Percentiles rank a stretch among this genome's conserved stretches.
phyloP scores from a whole-genome alignment of 2,888 invertebrate species.

The Mayetiola destructor region DNA sequence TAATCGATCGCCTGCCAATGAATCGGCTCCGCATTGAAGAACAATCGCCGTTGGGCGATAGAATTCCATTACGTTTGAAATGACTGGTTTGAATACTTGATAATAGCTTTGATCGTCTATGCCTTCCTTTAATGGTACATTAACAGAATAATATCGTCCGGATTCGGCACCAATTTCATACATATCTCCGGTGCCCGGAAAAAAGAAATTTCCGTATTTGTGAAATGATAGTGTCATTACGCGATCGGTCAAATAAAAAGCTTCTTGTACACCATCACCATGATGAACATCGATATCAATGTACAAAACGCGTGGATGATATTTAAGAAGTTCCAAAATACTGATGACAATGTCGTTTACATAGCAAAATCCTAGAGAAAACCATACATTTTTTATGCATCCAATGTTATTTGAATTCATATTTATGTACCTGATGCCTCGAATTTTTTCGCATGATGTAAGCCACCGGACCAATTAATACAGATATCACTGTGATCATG shows the following conservation, averaged over 20 bases:
- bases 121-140: conserved; percentile 94
- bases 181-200: conserved; percentile 98
- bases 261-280: conserved; percentile 87
- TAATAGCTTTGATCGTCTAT: conserved; percentile 89
- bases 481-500: conserved; percentile 93
- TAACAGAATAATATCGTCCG: conserved; percentile 92
- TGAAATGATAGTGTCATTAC: conserved; percentile 99
- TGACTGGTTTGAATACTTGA: conserved; percentile 86
- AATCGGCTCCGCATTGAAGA: conserved; percentile 95
- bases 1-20: conserved; percentile 81
- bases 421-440: conserved; percentile 65
- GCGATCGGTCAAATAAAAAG: conserved; percentile 90
- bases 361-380: conserved; percentile 78
- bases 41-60: conserved; percentile 95
- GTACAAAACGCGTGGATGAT: conserved; percentile 87
- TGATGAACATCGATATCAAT: conserved; percentile 99
- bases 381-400: no score
- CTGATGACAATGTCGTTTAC: conserved; percentile 98
- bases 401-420: conserved; percentile 13
- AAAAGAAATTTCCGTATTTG: conserved; percentile 95
- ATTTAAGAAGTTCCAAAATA: conserved; percentile 85
- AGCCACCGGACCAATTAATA: conserved; percentile 97
- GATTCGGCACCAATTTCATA: conserved; percentile 94
- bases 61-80: conserved; percentile 87
- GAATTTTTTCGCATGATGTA: conserved; percentile 98